These are phyloP conservation scores for Lagria hirta DNA, from an alignment of 2,888 invertebrate genomes.

Conservation along the genomic window DNA sequence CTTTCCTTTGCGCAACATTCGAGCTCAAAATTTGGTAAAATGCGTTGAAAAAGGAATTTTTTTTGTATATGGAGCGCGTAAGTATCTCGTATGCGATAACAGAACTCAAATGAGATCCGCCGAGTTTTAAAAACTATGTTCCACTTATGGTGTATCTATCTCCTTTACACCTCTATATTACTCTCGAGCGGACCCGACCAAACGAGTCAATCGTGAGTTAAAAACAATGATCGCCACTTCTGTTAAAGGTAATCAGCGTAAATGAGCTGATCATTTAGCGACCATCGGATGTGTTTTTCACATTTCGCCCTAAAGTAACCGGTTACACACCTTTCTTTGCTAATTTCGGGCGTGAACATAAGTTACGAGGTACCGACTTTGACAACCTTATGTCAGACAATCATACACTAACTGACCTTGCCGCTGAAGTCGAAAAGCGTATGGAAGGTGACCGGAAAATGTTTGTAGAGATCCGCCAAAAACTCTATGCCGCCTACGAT, in stretches of 20 bases:
- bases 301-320: no score
- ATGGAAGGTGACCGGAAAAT: neutral
- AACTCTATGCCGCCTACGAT: neutral
- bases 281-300: no score
- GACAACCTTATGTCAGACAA: neutral
- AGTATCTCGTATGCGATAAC: conserved; percentile 30
- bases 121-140: conserved; percentile 14
- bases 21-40: neutral
- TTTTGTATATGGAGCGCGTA: conserved; percentile 26
- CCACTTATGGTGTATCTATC: conserved; percentile 22
- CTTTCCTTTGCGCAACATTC: neutral
- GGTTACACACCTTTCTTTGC: conserved; percentile 30
- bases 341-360: conserved; percentile 4
- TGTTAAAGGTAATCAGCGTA: conserved; percentile 32
- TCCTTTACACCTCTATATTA: conserved; percentile 37
- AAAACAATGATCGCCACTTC: conserved; percentile 41
- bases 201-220: conserved; percentile 39
- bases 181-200: conserved; percentile 43
- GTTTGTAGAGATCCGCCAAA: conserved; percentile 1
- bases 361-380: neutral
- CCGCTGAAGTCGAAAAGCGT: no score
- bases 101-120: conserved; percentile 20
- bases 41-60: conserved; percentile 6
- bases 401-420: no score
- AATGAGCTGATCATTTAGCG: no score